Percentiles rank a stretch among this genome's conserved stretches.
phyloP scores from a whole-genome alignment of 2,113 vertebrate genomes.

The Colossoma macropomum region DNA sequence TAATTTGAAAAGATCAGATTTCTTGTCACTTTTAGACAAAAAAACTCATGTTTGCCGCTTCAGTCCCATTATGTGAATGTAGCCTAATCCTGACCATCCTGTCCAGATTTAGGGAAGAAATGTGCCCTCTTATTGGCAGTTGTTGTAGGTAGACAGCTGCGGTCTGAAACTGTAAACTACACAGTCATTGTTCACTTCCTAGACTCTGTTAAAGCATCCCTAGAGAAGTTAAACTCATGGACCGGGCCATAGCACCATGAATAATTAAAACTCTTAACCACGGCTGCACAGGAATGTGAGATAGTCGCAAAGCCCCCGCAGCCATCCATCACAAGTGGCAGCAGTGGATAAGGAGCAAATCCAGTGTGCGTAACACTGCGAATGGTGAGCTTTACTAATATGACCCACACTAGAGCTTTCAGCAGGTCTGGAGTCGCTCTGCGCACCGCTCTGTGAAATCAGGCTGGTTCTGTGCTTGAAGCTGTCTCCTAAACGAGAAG shows the following conservation, averaged over 20 bases:
- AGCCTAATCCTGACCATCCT: not conserved
- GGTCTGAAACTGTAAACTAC: not conserved
- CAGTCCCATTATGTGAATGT: not conserved
- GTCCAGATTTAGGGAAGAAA: not conserved
- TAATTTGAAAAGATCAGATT: too few relatives aligned
- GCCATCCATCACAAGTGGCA: not conserved
- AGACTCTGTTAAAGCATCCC: not conserved
- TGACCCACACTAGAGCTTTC: not conserved
- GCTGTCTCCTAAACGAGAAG: not conserved
- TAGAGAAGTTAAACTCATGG: not conserved
- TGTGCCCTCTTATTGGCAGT: not conserved
- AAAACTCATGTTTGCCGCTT: too few relatives aligned
- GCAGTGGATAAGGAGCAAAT: conserved; percentile 6
- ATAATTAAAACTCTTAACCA: not conserved
- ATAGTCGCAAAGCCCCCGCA: not conserved
- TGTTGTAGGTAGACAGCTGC: not conserved
- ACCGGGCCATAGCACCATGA: not conserved
- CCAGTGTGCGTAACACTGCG: not conserved
- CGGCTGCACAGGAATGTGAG: not conserved
- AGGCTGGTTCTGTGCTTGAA: not conserved
- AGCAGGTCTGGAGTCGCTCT: not conserved
- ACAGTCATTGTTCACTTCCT: not conserved
- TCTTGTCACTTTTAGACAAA: too few relatives aligned
- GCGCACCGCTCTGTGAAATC: not conserved
- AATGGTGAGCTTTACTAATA: not conserved